Evolutionary conservation across 2,888 invertebrate species (phyloP).

Genomic region (Eudemis profundana): DNA sequence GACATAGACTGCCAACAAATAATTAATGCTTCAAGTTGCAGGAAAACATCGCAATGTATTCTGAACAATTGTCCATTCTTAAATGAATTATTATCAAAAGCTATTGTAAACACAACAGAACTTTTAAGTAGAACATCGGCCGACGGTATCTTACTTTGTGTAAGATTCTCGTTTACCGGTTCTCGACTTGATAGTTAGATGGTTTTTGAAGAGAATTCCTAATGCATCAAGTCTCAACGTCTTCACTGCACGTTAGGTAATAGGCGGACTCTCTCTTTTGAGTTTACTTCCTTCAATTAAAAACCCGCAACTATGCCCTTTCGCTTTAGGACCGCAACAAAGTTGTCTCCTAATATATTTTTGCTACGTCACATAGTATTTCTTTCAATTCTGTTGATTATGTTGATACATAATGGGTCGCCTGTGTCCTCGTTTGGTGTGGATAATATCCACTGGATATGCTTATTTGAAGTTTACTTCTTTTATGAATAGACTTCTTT

Average conservation of each 20-base stretch:
- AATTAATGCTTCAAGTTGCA: not conserved
- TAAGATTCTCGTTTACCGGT: not conserved
- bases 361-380: too few species aligned
- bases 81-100: too few species aligned
- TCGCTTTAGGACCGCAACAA: not conserved
- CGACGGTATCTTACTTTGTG: not conserved
- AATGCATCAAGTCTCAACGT: conserved; percentile 14
- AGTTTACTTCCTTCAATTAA: conserved; percentile 12
- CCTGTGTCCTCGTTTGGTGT: too few species aligned
- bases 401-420: too few species aligned
- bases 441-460: too few species aligned
- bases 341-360: not conserved
- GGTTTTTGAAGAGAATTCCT: not conserved
- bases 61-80: too few species aligned
- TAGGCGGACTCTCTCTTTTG: not conserved
- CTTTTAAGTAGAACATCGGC: not conserved
- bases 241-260: conserved; percentile 18
- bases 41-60: not conserved
- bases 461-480: too few species aligned
- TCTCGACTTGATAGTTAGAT: not conserved
- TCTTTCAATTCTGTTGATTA: too few species aligned
- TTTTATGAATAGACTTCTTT: too few species aligned
- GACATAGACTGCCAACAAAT: not conserved
- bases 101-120: too few species aligned
- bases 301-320: not conserved